phyloP scores from a whole-genome alignment of 2,113 vertebrate species.

The Oreochromis spilurus region DNA sequence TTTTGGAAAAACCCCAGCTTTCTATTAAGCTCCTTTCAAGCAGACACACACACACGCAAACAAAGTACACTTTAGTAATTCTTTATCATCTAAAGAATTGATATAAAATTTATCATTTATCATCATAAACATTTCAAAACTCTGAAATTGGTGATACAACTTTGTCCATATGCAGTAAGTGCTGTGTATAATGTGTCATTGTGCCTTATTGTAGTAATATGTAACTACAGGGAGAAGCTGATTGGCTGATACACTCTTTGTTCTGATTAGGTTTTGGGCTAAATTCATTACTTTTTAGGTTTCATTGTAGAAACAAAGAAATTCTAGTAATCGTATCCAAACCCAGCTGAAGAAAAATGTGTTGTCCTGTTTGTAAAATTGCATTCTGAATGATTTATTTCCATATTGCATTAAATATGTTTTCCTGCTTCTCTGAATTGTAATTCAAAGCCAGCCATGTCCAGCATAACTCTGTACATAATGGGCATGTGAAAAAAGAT shows the following conservation, averaged over 20 bases:
- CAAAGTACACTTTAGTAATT: not conserved
- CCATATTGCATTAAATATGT: not conserved
- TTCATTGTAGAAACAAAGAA: not conserved
- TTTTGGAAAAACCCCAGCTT: not conserved
- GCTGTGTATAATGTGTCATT: not conserved
- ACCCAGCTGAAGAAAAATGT: not conserved
- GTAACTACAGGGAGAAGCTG: not conserved
- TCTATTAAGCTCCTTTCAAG: not conserved
- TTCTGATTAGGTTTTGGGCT: not conserved
- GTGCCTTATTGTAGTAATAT: slow-evolving; percentile 46
- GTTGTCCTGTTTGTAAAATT: not conserved
- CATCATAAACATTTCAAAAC: slow-evolving; percentile 16
- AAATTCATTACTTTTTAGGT: not conserved
- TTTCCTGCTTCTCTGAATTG: slow-evolving; percentile 24
- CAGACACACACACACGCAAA: not conserved
- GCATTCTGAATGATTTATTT: not conserved
- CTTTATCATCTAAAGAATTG: not conserved
- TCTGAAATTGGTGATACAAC: not conserved
- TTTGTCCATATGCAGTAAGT: not conserved
- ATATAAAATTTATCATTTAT: not conserved
- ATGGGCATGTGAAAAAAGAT: slow-evolving; percentile 23
- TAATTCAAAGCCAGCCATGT: slow-evolving; percentile 42
- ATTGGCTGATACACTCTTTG: not conserved
- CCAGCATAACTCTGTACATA: slow-evolving; percentile 56
- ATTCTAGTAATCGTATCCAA: not conserved